phyloP scores from a whole-genome alignment of 2,888 invertebrate species.

The Glyphotaelius pellucidus region DNA sequence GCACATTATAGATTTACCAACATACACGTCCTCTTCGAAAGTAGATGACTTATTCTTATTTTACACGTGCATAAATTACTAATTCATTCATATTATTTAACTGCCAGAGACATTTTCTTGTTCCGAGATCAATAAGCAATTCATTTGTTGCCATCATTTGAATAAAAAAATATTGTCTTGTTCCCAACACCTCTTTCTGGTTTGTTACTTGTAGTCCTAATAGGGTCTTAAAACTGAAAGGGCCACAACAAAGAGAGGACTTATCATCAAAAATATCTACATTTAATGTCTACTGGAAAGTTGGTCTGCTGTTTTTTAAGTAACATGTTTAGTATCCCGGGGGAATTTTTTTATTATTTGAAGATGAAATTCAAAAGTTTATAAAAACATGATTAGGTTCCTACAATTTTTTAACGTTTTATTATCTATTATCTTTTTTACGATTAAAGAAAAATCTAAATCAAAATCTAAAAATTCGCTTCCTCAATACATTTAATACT shows the following conservation, averaged over 20 bases:
- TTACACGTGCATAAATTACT: neutral
- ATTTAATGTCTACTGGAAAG: neutral
- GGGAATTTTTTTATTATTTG: neutral
- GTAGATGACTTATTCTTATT: neutral
- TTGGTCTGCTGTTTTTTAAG: slow-evolving; percentile 3
- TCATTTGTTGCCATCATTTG: no score
- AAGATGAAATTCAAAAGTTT: neutral
- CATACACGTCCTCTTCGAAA: neutral
- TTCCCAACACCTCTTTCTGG: neutral
- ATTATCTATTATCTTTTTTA: no score
- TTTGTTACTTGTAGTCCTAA: neutral
- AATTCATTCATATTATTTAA: no score
- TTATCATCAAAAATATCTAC: neutral
- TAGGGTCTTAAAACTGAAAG: slow-evolving; percentile 6
- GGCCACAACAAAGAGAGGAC: neutral
- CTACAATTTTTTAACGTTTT: no score
- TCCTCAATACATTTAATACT: no score
- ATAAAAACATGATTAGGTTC: neutral
- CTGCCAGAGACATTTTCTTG: no score
- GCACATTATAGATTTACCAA: no score
- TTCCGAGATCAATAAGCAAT: no score
- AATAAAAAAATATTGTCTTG: neutral
- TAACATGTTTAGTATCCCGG: neutral
- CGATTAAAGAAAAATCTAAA: no score
- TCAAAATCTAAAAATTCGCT: no score